Evolutionary conservation across 2,888 invertebrate genomes (phyloP).

Genomic region (Eudemis profundana): DNA sequence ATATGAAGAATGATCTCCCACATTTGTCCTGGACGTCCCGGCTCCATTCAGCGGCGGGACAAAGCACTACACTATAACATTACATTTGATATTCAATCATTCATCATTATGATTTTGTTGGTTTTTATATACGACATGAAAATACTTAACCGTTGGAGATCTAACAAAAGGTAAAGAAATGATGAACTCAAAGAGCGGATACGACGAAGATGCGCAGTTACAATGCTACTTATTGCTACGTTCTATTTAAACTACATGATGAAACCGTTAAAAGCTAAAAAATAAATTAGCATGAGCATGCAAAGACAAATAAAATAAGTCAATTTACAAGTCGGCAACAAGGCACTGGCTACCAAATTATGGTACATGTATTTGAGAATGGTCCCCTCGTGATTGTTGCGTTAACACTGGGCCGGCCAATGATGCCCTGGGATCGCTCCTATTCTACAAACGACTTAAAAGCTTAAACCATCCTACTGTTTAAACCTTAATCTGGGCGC

Average conservation of each 20-base stretch:
- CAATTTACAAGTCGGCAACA: slow-evolving; percentile 75
- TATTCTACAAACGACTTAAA: slow-evolving; percentile 65
- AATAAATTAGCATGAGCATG: slow-evolving; percentile 74
- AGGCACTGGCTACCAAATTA: slow-evolving; percentile 80
- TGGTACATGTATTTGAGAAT: slow-evolving; percentile 80
- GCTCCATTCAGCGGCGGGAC: slow-evolving; percentile 62
- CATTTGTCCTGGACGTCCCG: slow-evolving; percentile 67
- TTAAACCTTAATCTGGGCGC: slow-evolving; percentile 57
- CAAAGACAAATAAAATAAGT: slow-evolving; percentile 79
- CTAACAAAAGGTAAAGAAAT: slow-evolving; percentile 20
- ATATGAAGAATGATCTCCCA: slow-evolving; percentile 74
- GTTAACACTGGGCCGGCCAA: slow-evolving; percentile 76
- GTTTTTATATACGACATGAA: slow-evolving; percentile 38
- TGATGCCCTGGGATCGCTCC: slow-evolving; percentile 68
- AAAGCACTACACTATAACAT: slow-evolving; percentile 56
- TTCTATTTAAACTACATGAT: slow-evolving; percentile 75
- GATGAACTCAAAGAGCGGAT: slow-evolving; percentile 23
- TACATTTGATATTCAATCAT: slow-evolving; percentile 58
- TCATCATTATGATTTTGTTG: slow-evolving; percentile 56
- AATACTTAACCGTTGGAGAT: slow-evolving; percentile 18
- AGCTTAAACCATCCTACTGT: slow-evolving; percentile 52
- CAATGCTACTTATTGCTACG: slow-evolving; percentile 29
- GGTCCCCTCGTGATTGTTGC: slow-evolving; percentile 76
- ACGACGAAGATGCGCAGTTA: slow-evolving; percentile 18
- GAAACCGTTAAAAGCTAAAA: slow-evolving; percentile 81